Evolutionary conservation across 2,113 vertebrate species (phyloP).

Genomic region (Etheostoma cragini): DNA sequence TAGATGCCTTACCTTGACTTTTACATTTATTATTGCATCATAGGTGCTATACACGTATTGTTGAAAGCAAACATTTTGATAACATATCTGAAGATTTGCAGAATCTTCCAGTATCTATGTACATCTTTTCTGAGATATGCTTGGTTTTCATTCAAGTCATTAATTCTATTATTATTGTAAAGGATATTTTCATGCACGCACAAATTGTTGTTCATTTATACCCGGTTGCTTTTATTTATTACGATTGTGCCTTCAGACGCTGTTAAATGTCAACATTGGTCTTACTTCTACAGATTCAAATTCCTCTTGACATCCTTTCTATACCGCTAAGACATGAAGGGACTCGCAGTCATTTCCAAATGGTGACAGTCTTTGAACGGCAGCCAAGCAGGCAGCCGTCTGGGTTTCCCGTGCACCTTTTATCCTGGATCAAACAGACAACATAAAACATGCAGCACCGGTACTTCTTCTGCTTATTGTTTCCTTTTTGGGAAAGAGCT

Average conservation of each 20-base stretch:
- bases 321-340: constrained; percentile 66
- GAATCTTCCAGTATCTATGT: neutral
- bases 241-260: constrained; percentile 17
- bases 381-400: constrained; percentile 59
- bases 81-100: neutral
- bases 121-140: neutral
- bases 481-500: constrained; percentile 55
- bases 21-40: neutral
- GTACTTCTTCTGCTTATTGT: constrained; percentile 49
- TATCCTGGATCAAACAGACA: constrained; percentile 63
- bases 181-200: neutral
- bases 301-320: constrained; percentile 53
- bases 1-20: neutral
- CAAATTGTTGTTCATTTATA: constrained; percentile 6
- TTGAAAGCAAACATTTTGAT: neutral
- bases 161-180: neutral
- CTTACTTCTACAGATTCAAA: constrained; percentile 45
- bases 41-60: neutral
- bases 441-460: constrained; percentile 47
- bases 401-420: constrained; percentile 58
- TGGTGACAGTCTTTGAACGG: constrained; percentile 48
- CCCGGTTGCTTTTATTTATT: constrained; percentile 39
- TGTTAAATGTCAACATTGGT: constrained; percentile 27
- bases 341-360: constrained; percentile 59
- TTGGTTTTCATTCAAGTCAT: neutral